A percentile compares a stretch with the other conserved stretches of the same genome.
Evolutionary conservation across 2,888 invertebrate genomes (phyloP).

Genomic region (Polydesmus complanatus): DNA sequence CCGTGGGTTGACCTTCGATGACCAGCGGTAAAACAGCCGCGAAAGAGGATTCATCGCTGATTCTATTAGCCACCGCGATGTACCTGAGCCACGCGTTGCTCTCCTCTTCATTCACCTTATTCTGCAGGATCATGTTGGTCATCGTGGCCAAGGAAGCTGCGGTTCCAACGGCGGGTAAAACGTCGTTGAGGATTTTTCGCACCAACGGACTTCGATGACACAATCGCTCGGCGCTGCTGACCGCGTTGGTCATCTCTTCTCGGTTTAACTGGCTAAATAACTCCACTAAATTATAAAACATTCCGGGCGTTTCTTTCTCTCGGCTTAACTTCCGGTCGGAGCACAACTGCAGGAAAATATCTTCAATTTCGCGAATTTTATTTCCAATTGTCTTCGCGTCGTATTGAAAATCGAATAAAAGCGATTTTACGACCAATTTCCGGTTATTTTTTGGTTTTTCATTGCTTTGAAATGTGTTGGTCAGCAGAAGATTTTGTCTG

Average conservation of each 20-base stretch:
- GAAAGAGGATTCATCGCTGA: slow-evolving; percentile 35
- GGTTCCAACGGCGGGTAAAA: slow-evolving; percentile 73
- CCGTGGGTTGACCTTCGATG: slow-evolving; percentile 29
- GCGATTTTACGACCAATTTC: not conserved
- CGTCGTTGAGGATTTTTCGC: slow-evolving; percentile 38
- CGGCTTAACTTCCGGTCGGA: not conserved
- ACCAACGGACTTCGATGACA: too few relatives aligned
- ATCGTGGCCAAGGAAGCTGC: slow-evolving; percentile 67
- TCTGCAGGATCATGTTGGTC: slow-evolving; percentile 58
- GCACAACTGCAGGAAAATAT: not conserved
- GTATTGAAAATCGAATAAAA: not conserved
- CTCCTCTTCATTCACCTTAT: slow-evolving; percentile 46
- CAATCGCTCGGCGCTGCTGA: not conserved
- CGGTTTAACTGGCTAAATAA: not conserved
- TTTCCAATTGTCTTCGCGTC: not conserved
- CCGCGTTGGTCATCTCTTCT: not conserved
- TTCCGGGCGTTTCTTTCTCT: not conserved
- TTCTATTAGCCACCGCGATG: slow-evolving; percentile 55
- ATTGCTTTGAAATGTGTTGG: slow-evolving; percentile 10
- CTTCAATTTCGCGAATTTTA: not conserved
- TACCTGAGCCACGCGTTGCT: slow-evolving; percentile 71
- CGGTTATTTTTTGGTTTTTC: not conserved
- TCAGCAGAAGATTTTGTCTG: slow-evolving; percentile 28
- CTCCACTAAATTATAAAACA: not conserved
- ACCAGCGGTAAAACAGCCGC: slow-evolving; percentile 33